These are phyloP conservation scores for Drosophila pruinosa DNA, from an alignment of 1,140 invertebrate species.

Conservation along the genomic window DNA sequence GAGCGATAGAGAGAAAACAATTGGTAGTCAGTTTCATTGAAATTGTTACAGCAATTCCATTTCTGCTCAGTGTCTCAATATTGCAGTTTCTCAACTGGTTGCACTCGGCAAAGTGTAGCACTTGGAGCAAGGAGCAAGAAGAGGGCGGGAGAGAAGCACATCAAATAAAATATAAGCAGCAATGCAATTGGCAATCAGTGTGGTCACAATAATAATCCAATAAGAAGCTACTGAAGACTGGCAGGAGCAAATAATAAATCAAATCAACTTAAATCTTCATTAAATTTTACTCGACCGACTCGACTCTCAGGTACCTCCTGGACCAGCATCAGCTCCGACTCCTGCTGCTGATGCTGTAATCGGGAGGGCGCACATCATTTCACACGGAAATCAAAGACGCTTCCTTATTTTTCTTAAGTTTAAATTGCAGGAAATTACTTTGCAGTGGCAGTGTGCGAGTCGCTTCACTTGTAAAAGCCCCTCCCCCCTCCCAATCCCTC, in stretches of 20 bases:
- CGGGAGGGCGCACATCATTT: constrained; percentile 54
- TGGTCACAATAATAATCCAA: constrained; percentile 25
- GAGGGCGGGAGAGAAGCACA: no score
- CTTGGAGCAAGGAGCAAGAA: not conserved
- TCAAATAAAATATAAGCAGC: not conserved
- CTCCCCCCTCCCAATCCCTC: not conserved
- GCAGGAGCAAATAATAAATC: constrained; percentile 59
- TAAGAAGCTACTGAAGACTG: not conserved
- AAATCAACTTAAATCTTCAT: constrained; percentile 71
- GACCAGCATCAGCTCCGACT: not conserved
- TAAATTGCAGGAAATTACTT: constrained; percentile 81
- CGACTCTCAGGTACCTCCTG: not conserved
- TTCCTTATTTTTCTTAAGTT: constrained; percentile 81
- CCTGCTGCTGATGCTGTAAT: constrained; percentile 16
- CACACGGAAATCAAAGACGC: constrained; percentile 81
- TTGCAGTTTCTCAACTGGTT: not conserved
- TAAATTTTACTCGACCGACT: constrained; percentile 23
- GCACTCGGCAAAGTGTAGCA: not conserved
- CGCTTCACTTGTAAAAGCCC: constrained; percentile 7
- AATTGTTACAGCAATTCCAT: not conserved
- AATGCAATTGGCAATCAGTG: constrained; percentile 22
- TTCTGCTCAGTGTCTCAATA: not conserved
- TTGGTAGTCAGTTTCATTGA: not conserved
- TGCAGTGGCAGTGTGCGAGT: constrained; percentile 47
- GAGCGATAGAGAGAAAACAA: no score